Base-by-base conservation (phyloP, 1,140 invertebrate genomes). In the Anadara kagoshimensis region DNA sequence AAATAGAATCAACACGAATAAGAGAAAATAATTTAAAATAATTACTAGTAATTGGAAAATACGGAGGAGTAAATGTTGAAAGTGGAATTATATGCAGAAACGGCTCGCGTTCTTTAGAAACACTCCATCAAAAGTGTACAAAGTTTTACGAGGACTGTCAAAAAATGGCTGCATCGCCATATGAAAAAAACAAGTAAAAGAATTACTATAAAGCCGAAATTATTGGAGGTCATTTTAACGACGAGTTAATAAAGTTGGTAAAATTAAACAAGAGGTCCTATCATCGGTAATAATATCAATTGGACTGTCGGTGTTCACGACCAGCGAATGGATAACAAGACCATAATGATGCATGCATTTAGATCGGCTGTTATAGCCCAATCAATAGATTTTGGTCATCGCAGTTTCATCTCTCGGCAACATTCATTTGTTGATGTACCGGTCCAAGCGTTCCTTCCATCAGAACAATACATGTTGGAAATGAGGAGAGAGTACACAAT, bases 271-370 rank as follows among this genome's bases (percentile, higher is more conserved):
- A n/a, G n/a, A 24, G 53, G 20, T 64, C 71, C 29, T 4, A 47
- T 75, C 20, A 58, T 75, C 29, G 68, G 73, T 14, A 68, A 75
- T 26, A 75, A 75, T 56, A 29, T 71, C 2, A 75, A 75, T 36
- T 75, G 73, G 51, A 26, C 10, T 5, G 12, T 36, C n/a, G 49
- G 44, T 47, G 68, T 75, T 7, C 63, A 54, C 36, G 61, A 41
- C 5, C 49, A 65, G 24, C 18, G 41, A 71, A 45, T 16, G 8
- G 44, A 65, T 20, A 65, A 66, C 10, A 63, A 44, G 14, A 11
- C 11, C 16, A 49, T 71, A 20, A 71, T 71, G 51, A 22, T 71
- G 24, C 73, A 75, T 65, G 73, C 69, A 8, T 75, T 75, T 63
- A 62, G 47, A 18, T 71, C 73, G 20, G 63, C 62, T 20, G 53